Evolutionary conservation across 2,888 invertebrate genomes (phyloP).

Genomic region (Cyclophora punctaria): DNA sequence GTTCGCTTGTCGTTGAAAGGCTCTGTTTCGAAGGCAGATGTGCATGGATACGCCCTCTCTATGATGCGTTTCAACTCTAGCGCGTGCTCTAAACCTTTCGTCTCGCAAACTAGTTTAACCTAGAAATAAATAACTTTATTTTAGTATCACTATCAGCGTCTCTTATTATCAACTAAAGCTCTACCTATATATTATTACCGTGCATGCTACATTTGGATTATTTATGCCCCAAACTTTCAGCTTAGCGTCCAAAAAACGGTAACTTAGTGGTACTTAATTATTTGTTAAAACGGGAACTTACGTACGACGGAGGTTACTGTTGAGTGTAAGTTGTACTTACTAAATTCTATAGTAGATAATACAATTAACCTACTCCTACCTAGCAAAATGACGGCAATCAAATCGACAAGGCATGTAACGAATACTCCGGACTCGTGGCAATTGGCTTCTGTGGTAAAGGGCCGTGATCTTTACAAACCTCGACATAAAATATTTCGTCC

Average conservation of each 20-base stretch:
- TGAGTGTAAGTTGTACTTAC: not conserved
- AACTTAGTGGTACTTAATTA: too few relatives aligned
- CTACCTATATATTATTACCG: not conserved
- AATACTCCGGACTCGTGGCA: too few relatives aligned
- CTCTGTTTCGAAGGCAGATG: slow-evolving; percentile 48
- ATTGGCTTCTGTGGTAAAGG: too few relatives aligned
- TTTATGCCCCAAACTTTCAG: not conserved
- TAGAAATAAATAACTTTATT: slow-evolving; percentile 37
- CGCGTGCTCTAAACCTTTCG: slow-evolving; percentile 85
- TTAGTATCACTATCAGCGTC: too few relatives aligned
- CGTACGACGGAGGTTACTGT: not conserved
- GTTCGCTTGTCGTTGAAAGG: slow-evolving; percentile 52
- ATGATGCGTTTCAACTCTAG: slow-evolving; percentile 54
- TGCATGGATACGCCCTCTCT: slow-evolving; percentile 45
- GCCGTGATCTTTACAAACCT: slow-evolving; percentile 28
- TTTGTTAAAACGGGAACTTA: not conserved
- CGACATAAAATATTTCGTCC: slow-evolving; percentile 81
- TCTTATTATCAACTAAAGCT: too few relatives aligned
- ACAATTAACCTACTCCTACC: too few relatives aligned
- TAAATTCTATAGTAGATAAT: too few relatives aligned
- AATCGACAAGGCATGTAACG: too few relatives aligned
- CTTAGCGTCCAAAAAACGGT: not conserved
- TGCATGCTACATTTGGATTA: not conserved
- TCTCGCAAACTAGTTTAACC: slow-evolving; percentile 90
- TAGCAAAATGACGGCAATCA: too few relatives aligned